phyloP scores from a whole-genome alignment of 2,113 vertebrate species.

The Crocuta crocuta region DNA sequence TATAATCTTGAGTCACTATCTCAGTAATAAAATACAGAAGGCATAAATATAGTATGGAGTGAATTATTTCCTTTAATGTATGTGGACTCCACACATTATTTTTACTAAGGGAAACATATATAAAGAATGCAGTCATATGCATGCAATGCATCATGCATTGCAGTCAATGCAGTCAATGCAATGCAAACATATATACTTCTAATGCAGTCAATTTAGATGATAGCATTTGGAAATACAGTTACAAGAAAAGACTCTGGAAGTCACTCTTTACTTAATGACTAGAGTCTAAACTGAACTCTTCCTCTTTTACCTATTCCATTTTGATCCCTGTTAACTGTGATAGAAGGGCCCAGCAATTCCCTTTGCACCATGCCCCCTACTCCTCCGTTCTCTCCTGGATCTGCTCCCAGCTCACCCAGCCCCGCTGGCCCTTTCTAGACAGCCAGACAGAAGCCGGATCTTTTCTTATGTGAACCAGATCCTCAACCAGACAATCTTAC shows the following conservation, averaged over 20 bases:
- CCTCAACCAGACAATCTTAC: background rate
- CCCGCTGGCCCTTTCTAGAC: background rate
- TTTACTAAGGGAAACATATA: constrained; percentile 70
- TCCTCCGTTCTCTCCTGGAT: background rate
- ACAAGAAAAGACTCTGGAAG: constrained; percentile 61
- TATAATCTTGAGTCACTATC: constrained; percentile 57
- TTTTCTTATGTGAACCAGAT: background rate
- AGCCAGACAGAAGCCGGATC: background rate
- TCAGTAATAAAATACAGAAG: constrained; percentile 65
- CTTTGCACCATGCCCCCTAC: background rate
- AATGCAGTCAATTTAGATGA: constrained; percentile 60
- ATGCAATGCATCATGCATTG: no score
- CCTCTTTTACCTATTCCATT: background rate
- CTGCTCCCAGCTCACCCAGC: background rate
- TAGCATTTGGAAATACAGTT: background rate
- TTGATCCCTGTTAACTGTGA: background rate
- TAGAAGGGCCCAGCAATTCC: background rate
- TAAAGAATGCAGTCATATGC: no score
- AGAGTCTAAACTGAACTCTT: background rate
- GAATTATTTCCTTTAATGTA: constrained; percentile 65
- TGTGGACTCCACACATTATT: constrained; percentile 62
- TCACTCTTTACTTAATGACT: constrained; percentile 22
- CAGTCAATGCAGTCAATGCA: no score
- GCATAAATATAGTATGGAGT: constrained; percentile 42
- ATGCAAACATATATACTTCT: no score